Evolutionary conservation across 2,888 invertebrate genomes (phyloP), one percentile per base, ranked within the genome.

Genomic region (Allygus modestus): DNA sequence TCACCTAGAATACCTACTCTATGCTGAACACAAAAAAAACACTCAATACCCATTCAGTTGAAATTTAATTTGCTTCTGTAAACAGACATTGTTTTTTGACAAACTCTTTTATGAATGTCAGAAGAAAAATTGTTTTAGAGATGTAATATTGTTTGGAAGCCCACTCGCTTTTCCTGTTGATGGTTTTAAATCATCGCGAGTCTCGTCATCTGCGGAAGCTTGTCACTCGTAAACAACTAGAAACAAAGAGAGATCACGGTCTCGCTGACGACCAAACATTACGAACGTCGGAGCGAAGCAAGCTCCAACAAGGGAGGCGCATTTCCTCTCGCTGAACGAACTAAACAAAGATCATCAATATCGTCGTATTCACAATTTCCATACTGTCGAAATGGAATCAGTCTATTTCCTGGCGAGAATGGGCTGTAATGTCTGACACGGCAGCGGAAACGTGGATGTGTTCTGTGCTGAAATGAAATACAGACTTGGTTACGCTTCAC

Each of bases 351-450:
- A 73, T 73, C 73, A 73, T 73, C 73, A 73, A 73, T 73, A 73
- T 73, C 15, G 71, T 71, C 73, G 43, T 73, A 73, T 73, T 73
- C 73, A 81, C 81, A 81, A 81, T 81, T 81, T 81, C 81, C 81
- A 73, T 41, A n/a, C 73, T 81, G 58, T 81, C 81, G 37, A 58
- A 54, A 58, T 81, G 54, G 61, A 58, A 81, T 58, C 58, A 73
- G 73, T 41, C 73, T 20, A 81, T 81, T 81, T 81, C 81, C 81
- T 81, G 51, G 17, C 11, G 51, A 23, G 81, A 81, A 81, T 81
- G 33, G 54, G 51, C 31, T 33, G 58, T 58, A 23, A 79, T 46
- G 43, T 43, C 73, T 41, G 73, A 69, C 73, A 26, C 17, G 43
- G 12, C 33, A 33, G 20, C 41, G 73, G 73, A 73, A 73, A 69